Conservation (phyloP, 35 echinoderm and acorn worm genomes). For the Anneissia japonica region DNA sequence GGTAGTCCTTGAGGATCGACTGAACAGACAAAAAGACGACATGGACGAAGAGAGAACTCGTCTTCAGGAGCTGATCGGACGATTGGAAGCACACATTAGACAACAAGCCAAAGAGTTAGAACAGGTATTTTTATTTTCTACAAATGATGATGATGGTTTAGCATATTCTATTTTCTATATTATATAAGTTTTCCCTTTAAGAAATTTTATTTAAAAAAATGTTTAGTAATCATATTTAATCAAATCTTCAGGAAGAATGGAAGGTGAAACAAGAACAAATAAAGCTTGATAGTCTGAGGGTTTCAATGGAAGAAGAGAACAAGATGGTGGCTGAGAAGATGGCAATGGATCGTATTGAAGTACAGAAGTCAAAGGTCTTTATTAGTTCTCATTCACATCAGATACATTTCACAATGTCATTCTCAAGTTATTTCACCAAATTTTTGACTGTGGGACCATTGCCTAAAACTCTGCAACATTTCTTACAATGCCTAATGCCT, state of each 20-base stretch:
- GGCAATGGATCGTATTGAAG: constrained; percentile 47
- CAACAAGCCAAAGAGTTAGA: constrained; percentile 78
- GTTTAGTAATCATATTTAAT: too few relatives aligned
- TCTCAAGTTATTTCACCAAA: too few relatives aligned
- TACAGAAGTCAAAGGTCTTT: constrained; percentile 77
- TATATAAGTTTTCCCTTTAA: neutral
- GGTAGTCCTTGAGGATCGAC: constrained; percentile 55
- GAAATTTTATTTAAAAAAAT: neutral
- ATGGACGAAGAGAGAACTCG: constrained; percentile 60
- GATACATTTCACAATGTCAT: too few relatives aligned
- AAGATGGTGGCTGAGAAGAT: constrained; percentile 59
- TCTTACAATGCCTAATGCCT: too few relatives aligned
- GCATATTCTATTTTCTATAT: neutral
- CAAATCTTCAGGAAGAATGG: constrained; percentile 66
- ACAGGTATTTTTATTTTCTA: constrained; percentile 51
- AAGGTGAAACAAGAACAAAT: constrained; percentile 84
- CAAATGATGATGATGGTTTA: neutral
- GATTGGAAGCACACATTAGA: constrained; percentile 76
- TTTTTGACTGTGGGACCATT: too few relatives aligned
- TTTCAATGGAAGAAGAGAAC: constrained; percentile 69
- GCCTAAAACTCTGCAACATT: too few relatives aligned
- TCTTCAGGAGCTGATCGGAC: constrained; percentile 61
- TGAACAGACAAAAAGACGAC: constrained; percentile 59
- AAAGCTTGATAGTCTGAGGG: constrained; percentile 68
- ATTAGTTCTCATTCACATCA: neutral